Evolutionary conservation across 2,888 invertebrate genomes (phyloP).

Genomic region (Synanthedon andrenaeformis): DNA sequence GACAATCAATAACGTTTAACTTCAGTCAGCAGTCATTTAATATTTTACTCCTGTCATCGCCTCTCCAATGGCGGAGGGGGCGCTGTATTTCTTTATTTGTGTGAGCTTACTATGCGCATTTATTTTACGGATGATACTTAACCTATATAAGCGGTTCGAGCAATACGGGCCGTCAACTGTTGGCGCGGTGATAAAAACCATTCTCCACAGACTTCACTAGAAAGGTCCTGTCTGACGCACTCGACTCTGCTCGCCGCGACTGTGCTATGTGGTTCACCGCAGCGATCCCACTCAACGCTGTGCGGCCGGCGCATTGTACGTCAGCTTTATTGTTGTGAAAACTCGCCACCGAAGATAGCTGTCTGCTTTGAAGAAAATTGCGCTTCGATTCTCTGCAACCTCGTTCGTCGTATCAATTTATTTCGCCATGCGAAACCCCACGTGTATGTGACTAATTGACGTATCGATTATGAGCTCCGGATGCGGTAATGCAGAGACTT

Average conservation of each 20-base stretch:
- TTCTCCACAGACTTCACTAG: neutral
- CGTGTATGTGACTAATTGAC: slow-evolving; percentile 42
- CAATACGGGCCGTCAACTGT: slow-evolving; percentile 10
- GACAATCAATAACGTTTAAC: neutral
- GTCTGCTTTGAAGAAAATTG: slow-evolving; percentile 25
- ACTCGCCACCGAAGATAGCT: slow-evolving; percentile 21
- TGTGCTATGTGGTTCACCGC: slow-evolving; percentile 19
- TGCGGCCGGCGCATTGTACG: slow-evolving; percentile 24
- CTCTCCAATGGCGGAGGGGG: neutral
- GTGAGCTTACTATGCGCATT: slow-evolving; percentile 6
- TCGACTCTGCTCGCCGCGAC: slow-evolving; percentile 5
- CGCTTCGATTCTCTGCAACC: slow-evolving; percentile 29
- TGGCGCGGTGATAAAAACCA: neutral
- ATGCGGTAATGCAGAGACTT: slow-evolving; percentile 8
- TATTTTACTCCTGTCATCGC: neutral
- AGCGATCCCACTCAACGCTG: slow-evolving; percentile 18
- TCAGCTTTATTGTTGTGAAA: slow-evolving; percentile 27
- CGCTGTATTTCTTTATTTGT: slow-evolving; percentile 34
- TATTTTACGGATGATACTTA: slow-evolving; percentile 11
- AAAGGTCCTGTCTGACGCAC: neutral
- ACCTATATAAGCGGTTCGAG: slow-evolving; percentile 29
- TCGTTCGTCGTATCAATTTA: slow-evolving; percentile 14
- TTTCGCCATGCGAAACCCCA: slow-evolving; percentile 34
- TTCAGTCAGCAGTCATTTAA: neutral
- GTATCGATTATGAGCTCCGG: slow-evolving; percentile 12